A percentile compares a stretch with the other conserved stretches of the same genome.
Evolutionary conservation across 1,140 invertebrate genomes (phyloP).

Genomic region (Heliconius eleuchia): DNA sequence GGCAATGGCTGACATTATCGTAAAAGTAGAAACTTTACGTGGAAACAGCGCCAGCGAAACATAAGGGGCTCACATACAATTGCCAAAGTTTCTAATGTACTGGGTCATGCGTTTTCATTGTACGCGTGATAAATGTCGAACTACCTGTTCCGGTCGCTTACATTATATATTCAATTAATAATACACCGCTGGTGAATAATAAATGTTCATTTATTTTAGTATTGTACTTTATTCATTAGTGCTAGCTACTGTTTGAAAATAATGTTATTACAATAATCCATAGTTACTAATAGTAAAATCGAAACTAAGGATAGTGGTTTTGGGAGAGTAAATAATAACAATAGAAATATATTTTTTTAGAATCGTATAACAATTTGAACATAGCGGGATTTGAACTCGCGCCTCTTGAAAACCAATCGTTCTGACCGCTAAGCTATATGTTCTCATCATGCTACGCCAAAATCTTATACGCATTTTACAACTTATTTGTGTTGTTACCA

Average conservation of each 20-base stretch:
- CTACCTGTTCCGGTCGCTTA: constrained; percentile 31
- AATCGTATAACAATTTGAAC: too few relatives aligned
- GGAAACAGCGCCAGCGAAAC: constrained; percentile 74
- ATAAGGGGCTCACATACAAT: constrained; percentile 79
- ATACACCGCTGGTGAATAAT: background rate
- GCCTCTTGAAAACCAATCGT: too few relatives aligned
- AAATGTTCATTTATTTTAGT: background rate
- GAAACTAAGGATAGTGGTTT: too few relatives aligned
- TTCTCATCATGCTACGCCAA: too few relatives aligned
- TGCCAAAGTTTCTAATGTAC: constrained; percentile 78
- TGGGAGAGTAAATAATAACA: too few relatives aligned
- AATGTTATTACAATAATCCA: background rate
- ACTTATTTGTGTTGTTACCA: too few relatives aligned
- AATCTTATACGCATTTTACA: too few relatives aligned
- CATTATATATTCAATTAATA: constrained; percentile 8
- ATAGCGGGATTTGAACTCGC: too few relatives aligned
- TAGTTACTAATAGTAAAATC: too few relatives aligned
- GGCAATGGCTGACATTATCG: constrained; percentile 80
- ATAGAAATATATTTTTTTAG: too few relatives aligned
- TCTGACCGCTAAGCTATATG: too few relatives aligned
- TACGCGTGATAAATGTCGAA: constrained; percentile 59
- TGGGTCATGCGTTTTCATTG: constrained; percentile 67
- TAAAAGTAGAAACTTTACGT: constrained; percentile 79
- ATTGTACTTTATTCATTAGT: background rate
- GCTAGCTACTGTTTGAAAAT: background rate